Base-by-base conservation (phyloP, 2,113 vertebrate species). In the Onychorhynchus coronatus region DNA sequence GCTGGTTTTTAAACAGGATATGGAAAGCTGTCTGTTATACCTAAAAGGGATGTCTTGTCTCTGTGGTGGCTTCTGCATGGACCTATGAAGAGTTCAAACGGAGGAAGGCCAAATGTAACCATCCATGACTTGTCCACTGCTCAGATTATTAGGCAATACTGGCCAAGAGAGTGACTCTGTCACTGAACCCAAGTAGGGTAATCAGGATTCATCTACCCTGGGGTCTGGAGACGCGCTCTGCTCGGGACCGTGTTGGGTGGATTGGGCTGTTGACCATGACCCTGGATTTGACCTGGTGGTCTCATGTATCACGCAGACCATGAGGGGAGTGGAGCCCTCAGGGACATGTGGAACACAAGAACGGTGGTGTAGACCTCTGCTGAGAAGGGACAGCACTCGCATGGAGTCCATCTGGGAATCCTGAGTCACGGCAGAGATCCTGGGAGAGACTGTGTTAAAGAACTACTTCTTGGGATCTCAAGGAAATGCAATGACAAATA, bases 301-400 rank as follows among this genome's bases (percentile, higher is more conserved):
- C 13, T 89, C 72, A 12, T 15, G n/a, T 17, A 14, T 24, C 14
- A 4, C 2, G 9, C 18, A 28, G 11, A 41, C 27, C 31, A 35
- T 33, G 41, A 70, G 8, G 22, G 8, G 6, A 84, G 16, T 9
- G 30, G 27, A 21, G 9, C 31, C 41, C 41, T 58, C 21, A 24
- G n/a, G 22, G 14, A 11, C 31, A 1, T 1, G 1, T 6, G 41
- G 31, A 58, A 5, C 20, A 25, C 15, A 7, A 62, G 17, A 22
- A 8, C 33, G 31, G 33, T 0, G 6, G 8, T 67, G 22, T 5
- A 5, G 1, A 44, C 27, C 17, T 31, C 44, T 8, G 12, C 5
- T 21, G 44, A 52, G 53, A 61, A 65, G n/a, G 39, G 14, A 66
- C 7, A 88, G 15, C 23, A 42, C 0, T 5, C 7, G 0, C 28